phyloP scores from a whole-genome alignment of 2,797 vertebrate species.

The Ptychobarbus kaznakovi region DNA sequence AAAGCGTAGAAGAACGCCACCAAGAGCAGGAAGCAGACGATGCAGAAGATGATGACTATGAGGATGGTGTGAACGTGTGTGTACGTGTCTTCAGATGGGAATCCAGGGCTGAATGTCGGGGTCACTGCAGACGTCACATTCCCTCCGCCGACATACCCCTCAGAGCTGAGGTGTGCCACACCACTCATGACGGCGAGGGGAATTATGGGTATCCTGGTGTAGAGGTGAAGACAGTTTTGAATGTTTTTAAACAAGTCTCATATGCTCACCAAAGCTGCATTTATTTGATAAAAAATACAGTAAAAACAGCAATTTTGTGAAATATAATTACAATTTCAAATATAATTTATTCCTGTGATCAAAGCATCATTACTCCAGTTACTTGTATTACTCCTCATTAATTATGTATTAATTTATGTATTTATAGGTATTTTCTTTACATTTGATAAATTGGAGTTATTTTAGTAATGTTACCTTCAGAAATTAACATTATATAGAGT shows the following conservation, averaged over 20 bases:
- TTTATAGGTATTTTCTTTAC: too few relatives aligned
- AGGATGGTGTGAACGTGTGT: conserved; percentile 72
- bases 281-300: background rate
- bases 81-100: conserved; percentile 54
- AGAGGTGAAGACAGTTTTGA: background rate
- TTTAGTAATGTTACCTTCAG: too few relatives aligned
- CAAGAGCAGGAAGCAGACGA: conserved; percentile 78
- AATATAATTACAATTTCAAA: background rate
- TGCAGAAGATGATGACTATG: conserved; percentile 73
- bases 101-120: conserved; percentile 30
- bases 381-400: too few relatives aligned
- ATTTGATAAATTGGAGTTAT: too few relatives aligned
- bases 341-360: background rate
- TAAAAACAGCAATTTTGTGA: background rate
- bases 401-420: too few relatives aligned
- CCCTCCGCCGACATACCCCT: background rate
- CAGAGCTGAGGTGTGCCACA: conserved; percentile 19
- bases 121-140: background rate
- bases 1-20: conserved; percentile 75
- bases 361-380: background rate
- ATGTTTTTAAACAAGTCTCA: background rate
- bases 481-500: too few relatives aligned
- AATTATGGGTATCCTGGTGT: conserved; percentile 8
- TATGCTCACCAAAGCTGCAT: background rate
- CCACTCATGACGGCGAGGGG: conserved; percentile 36